These are phyloP conservation scores for Tenualosa ilisha DNA, from an alignment of 2,797 vertebrate species.

Conservation along the genomic window DNA sequence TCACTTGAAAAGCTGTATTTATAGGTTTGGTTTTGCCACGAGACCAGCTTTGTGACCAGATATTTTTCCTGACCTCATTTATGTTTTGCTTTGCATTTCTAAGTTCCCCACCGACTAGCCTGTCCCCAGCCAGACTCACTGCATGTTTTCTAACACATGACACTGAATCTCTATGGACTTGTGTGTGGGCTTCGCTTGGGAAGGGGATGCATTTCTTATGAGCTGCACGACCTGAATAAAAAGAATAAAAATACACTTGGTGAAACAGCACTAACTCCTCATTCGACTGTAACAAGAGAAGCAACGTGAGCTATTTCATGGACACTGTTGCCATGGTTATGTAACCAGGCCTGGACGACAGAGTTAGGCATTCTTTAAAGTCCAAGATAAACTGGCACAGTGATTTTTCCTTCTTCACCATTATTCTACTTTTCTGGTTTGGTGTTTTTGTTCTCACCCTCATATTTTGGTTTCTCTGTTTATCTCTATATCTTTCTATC, in stretches of 20 bases:
- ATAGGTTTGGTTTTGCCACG: background rate
- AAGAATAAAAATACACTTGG: conserved; percentile 1
- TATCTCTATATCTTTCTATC: background rate
- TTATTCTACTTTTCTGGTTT: background rate
- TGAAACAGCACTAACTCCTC: conserved; percentile 17
- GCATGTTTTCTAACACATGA: background rate
- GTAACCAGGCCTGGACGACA: background rate
- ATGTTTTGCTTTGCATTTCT: background rate
- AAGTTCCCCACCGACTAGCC: background rate
- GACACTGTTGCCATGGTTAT: background rate
- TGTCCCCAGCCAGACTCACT: background rate
- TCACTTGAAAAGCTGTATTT: background rate
- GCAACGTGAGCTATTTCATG: conserved; percentile 9
- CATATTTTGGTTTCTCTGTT: background rate
- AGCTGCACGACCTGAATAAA: conserved; percentile 33
- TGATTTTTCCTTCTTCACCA: background rate
- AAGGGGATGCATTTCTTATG: background rate
- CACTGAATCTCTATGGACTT: background rate
- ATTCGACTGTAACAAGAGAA: background rate
- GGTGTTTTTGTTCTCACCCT: background rate
- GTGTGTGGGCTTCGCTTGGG: background rate
- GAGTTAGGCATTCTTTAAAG: background rate
- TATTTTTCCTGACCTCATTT: background rate
- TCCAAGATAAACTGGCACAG: background rate
- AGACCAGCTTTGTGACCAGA: background rate